A percentile compares a stretch with the other conserved stretches of the same genome.
These are phyloP conservation scores for Todiramphus saurophagus DNA, from an alignment of 2,113 vertebrate genomes.

Conservation along the genomic window DNA sequence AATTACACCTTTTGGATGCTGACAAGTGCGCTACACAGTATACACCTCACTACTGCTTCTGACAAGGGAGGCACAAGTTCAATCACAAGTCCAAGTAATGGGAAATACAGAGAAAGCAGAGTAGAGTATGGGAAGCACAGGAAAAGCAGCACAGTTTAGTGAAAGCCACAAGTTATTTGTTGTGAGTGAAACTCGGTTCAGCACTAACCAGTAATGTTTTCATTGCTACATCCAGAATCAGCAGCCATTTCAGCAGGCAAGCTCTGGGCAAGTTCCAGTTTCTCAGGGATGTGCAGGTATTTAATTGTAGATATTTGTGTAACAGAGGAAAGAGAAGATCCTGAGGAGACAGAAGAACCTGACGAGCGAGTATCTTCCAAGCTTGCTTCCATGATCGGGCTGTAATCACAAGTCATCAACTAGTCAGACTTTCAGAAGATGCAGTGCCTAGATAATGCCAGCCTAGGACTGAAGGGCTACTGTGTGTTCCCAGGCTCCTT, in stretches of 20 bases:
- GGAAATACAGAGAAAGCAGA: not conserved
- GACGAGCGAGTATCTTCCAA: conserved; percentile 74
- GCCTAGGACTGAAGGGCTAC: not conserved
- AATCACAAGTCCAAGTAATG: not conserved
- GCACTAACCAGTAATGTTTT: not conserved
- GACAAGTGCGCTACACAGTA: not conserved
- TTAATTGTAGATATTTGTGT: conserved; percentile 73
- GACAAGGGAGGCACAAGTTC: not conserved
- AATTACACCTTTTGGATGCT: not conserved
- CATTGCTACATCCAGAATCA: conserved; percentile 25
- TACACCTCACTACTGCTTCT: not conserved
- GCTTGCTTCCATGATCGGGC: conserved; percentile 84
- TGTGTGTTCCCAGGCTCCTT: not conserved
- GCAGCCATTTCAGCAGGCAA: conserved; percentile 9
- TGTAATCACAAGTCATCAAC: conserved; percentile 40
- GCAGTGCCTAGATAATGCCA: not conserved
- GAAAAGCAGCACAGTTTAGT: accelerated
- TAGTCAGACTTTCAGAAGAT: not conserved
- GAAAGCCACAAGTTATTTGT: not conserved
- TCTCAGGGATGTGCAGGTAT: conserved; percentile 70
- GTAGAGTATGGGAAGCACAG: not conserved
- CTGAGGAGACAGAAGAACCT: conserved; percentile 73
- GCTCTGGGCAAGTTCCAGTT: conserved; percentile 66
- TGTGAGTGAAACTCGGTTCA: not conserved
- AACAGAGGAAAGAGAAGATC: conserved; percentile 70